Evolutionary conservation across 2,888 invertebrate species (phyloP).

Genomic region (Leptopilina myrica): DNA sequence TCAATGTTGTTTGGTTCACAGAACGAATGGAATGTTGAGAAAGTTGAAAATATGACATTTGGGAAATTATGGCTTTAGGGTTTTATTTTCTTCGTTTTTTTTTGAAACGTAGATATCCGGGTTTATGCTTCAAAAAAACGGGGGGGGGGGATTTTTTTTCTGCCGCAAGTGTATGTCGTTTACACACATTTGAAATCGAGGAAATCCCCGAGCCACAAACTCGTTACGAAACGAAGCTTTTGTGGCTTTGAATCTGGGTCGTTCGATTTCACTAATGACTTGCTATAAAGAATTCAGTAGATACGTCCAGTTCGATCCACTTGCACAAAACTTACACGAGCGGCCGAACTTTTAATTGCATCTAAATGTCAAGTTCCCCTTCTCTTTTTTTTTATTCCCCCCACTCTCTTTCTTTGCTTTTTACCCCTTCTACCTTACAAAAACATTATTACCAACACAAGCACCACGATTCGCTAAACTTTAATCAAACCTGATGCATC

Average conservation of each 20-base stretch:
- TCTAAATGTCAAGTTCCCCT: slow-evolving; percentile 14
- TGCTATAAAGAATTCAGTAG: slow-evolving; percentile 62
- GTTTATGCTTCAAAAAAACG: not conserved
- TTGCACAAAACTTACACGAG: slow-evolving; percentile 45
- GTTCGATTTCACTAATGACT: slow-evolving; percentile 65
- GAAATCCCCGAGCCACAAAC: slow-evolving; percentile 54
- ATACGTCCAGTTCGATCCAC: slow-evolving; percentile 47
- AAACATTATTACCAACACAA: too few relatives aligned
- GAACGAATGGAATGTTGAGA: not conserved
- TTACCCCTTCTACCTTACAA: too few relatives aligned
- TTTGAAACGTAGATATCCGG: not conserved
- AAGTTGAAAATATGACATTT: slow-evolving; percentile 15
- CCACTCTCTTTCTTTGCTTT: too few relatives aligned
- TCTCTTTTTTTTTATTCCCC: not conserved
- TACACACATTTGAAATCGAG: slow-evolving; percentile 38
- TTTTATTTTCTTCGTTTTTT: not conserved
- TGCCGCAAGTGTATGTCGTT: not conserved
- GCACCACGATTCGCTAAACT: not conserved
- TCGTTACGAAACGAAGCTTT: slow-evolving; percentile 56
- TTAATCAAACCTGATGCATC: slow-evolving; percentile 13
- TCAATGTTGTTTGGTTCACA: not conserved
- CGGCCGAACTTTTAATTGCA: slow-evolving; percentile 1
- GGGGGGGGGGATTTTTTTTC: not conserved
- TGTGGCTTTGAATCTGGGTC: slow-evolving; percentile 57
- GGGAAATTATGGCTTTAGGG: slow-evolving; percentile 9